These are phyloP conservation scores for Panulirus ornatus DNA, from an alignment of 1,140 invertebrate species.

Conservation along the genomic window DNA sequence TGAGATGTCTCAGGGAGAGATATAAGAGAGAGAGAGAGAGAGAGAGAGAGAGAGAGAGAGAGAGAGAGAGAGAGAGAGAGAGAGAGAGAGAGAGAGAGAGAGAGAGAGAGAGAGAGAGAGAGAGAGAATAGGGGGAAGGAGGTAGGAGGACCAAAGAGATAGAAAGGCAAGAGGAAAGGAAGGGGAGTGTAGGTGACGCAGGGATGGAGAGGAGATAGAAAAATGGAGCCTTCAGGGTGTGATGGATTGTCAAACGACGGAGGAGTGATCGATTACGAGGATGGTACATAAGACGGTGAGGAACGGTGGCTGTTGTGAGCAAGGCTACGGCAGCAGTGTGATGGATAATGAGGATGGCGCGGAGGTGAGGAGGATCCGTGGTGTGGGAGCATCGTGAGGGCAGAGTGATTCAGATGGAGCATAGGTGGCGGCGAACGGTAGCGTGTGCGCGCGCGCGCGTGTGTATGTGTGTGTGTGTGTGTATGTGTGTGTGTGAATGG, in stretches of 20 bases:
- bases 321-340: slow-evolving; percentile 4
- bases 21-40: neutral
- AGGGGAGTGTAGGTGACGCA: neutral
- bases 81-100: neutral
- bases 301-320: neutral
- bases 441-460: too few species aligned
- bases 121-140: neutral
- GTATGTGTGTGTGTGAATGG: too few species aligned
- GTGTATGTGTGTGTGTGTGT: too few species aligned
- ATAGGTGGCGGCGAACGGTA: too few species aligned
- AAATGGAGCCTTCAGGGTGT: neutral
- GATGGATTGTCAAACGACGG: neutral
- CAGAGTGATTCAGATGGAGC: neutral
- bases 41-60: neutral
- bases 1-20: neutral
- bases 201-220: neutral
- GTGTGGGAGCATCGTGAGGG: neutral
- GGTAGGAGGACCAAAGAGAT: neutral
- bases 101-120: neutral
- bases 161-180: neutral
- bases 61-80: neutral
- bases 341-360: slow-evolving; percentile 27
- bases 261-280: neutral
- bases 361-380: neutral
- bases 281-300: neutral